Evolutionary conservation across 2,888 invertebrate genomes (phyloP), one percentile per base, ranked within the genome.

Genomic region (Iselma pallidipennis): DNA sequence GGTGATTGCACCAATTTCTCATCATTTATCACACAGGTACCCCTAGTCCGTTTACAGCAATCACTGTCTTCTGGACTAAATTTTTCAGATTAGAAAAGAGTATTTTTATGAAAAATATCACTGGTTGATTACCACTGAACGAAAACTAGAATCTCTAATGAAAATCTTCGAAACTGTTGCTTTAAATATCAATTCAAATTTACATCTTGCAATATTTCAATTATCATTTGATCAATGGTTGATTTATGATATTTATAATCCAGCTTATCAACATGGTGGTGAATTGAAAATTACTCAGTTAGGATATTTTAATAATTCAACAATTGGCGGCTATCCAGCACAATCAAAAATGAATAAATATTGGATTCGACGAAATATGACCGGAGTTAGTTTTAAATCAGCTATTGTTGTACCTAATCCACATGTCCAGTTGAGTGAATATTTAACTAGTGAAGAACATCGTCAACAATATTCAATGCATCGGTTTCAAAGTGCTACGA

Each of bases 381-480:
- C 82, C 50, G 86, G 86, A 9, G 83, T 87, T 5, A 77, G 77
- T 49, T 80, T 89, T 49, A 86, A 83, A 71, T 83, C 63, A n/a
- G 66, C 62, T 31, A 56, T 63, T 19, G 63, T 63, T 21, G 19
- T 54, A 4, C 57, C 64, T 2, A 55, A 63, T 21, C 9, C 14
- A 10, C 10, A 5, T 2, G 51, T 57, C 12, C 25, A 37, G 1
- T 80, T 87, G 65, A 80, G 84, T 61, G 77, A 85, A 55, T 89
- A 87, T 71, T 76, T 87, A 48, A 82, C 80, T 16, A 81, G 81
- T 49, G 83, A 84, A 4, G 81, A 81, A 21, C 82, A 85, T 57
- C 80, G 82, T 29, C 83, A 86, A 72, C 81, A 86, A 25, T 89
- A 90, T 78, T 85, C 87, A 0, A 83, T 89, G 82, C 85, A 88